phyloP scores from a whole-genome alignment of 37 sponge, comb jelly and placozoan species.

The Halichondria panicea region DNA sequence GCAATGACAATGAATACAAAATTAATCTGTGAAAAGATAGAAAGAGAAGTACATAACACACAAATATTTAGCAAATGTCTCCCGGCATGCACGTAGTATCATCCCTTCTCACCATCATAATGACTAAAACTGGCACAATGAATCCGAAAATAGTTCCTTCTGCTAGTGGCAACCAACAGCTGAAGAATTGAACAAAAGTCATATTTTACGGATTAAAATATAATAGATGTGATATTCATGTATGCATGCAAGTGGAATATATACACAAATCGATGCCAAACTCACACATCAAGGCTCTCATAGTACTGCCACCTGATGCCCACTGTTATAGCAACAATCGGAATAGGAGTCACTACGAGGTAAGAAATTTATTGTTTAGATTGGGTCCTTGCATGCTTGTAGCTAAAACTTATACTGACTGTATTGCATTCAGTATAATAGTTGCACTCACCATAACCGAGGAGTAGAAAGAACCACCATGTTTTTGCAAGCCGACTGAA shows the following conservation, averaged over 20 bases:
- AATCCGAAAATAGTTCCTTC: conserved; percentile 63
- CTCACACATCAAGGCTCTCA: conserved; percentile 31
- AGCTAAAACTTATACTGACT: background rate
- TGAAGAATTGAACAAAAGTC: background rate
- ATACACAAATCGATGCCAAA: background rate
- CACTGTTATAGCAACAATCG: conserved; percentile 48
- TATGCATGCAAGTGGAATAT: background rate
- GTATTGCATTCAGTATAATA: background rate
- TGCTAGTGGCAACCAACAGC: conserved; percentile 62
- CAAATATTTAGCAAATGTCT: background rate
- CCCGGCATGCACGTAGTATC: background rate
- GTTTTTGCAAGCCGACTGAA: conserved; percentile 30
- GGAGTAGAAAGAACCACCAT: conserved; percentile 40
- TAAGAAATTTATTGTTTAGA: background rate
- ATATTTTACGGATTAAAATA: background rate
- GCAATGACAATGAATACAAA: conserved; percentile 4
- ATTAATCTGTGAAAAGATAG: background rate
- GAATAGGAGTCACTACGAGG: conserved; percentile 34
- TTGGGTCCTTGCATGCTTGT: background rate
- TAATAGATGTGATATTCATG: too few species aligned
- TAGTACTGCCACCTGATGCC: conserved; percentile 25
- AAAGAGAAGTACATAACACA: background rate
- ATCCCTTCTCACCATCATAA: conserved; percentile 44
- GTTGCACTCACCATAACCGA: conserved; percentile 49
- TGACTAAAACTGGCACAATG: conserved; percentile 49